These are phyloP conservation scores for Hypomesus transpacificus DNA, from an alignment of 2,113 vertebrate species.

Conservation along the genomic window DNA sequence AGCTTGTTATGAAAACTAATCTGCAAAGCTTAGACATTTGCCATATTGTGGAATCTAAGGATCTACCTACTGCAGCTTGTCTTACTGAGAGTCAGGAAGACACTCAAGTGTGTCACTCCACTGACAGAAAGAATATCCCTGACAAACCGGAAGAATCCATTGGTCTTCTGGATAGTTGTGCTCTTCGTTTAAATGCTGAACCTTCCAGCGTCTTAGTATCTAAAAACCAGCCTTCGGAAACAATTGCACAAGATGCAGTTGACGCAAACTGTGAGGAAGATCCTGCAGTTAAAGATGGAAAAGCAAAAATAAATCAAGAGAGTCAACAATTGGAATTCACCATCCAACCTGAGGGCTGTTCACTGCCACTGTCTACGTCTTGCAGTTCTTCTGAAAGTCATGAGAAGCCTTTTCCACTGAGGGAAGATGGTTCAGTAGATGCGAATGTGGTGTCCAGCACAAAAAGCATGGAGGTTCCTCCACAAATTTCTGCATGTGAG, in stretches of 20 bases:
- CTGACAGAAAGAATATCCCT: not conserved
- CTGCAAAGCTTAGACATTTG: not conserved
- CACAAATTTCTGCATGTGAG: constrained; percentile 47
- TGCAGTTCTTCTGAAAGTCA: not conserved
- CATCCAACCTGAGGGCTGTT: constrained; percentile 10
- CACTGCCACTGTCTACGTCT: constrained; percentile 5
- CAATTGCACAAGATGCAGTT: not conserved
- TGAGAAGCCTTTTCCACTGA: constrained; percentile 3
- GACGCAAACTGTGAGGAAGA: not conserved
- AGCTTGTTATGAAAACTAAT: not conserved
- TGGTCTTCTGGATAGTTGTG: not conserved
- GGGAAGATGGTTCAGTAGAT: constrained; percentile 35
- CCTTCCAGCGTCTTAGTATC: not conserved
- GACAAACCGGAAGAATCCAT: not conserved
- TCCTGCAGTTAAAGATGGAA: not conserved
- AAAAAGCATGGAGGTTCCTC: constrained; percentile 45
- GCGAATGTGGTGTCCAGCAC: constrained; percentile 65
- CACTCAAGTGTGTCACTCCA: too few species aligned
- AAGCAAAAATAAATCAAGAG: not conserved
- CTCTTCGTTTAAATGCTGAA: constrained; percentile 6
- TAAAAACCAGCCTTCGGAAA: constrained; percentile 7
- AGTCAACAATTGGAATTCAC: not conserved
- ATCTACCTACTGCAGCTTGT: not conserved
- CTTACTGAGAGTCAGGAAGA: not conserved
- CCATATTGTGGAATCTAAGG: not conserved